Evolutionary conservation across 2,113 vertebrate species (phyloP).

Genomic region (Rhombomys opimus): DNA sequence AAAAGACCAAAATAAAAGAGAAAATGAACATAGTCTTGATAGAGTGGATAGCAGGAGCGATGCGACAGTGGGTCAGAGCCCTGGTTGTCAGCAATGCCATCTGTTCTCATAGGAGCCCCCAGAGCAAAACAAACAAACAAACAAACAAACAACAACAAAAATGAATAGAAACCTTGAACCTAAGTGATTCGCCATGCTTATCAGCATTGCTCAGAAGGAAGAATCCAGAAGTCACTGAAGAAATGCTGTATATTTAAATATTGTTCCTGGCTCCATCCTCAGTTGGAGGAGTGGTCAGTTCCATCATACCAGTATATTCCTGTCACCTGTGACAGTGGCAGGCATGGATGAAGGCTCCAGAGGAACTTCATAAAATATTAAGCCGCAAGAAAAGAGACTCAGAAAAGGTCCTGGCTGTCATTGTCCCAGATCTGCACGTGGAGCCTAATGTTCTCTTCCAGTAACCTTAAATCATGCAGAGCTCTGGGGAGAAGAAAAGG

Average conservation of each 20-base stretch:
- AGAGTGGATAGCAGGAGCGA: background rate
- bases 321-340: background rate
- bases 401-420: background rate
- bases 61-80: background rate
- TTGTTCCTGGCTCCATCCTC: background rate
- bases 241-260: background rate
- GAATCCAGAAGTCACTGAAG: background rate
- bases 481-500: background rate
- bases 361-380: background rate
- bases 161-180: background rate
- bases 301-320: background rate
- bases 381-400: background rate
- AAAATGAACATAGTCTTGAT: background rate
- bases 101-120: background rate
- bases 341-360: background rate
- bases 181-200: background rate
- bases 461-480: background rate
- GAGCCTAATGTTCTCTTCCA: background rate
- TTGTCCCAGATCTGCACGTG: background rate
- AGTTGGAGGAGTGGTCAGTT: background rate
- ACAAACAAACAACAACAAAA: background rate
- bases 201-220: conserved; percentile 9
- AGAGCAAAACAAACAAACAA: background rate
- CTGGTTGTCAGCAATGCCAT: background rate
- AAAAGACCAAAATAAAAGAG: background rate